phyloP scores from a whole-genome alignment of 2,888 invertebrate genomes.

The Melinaea menophilus region DNA sequence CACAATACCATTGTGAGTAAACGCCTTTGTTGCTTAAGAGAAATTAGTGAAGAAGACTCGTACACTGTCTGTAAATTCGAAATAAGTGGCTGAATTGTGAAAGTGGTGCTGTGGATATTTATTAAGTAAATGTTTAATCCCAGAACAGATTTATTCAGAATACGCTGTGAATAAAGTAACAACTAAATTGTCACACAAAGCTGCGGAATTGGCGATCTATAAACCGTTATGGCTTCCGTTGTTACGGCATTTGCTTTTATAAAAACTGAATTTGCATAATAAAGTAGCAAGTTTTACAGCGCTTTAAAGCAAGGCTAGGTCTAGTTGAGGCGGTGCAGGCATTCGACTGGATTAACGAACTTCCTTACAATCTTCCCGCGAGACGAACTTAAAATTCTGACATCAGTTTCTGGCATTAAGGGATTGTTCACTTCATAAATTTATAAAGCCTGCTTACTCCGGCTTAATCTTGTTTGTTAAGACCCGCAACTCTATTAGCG shows the following conservation, averaged over 20 bases:
- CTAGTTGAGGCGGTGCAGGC: conserved; percentile 35
- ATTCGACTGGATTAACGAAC: conserved; percentile 59
- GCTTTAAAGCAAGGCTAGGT: conserved; percentile 31
- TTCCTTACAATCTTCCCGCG: conserved; percentile 53
- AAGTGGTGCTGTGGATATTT: conserved; percentile 31
- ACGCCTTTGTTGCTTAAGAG: conserved; percentile 28
- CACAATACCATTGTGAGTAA: conserved; percentile 27
- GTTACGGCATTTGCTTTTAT: conserved; percentile 23
- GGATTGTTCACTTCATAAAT: conserved; percentile 57
- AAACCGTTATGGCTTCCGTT: conserved; percentile 29
- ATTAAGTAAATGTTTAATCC: conserved; percentile 30
- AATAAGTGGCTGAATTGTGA: conserved; percentile 29
- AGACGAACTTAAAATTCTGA: conserved; percentile 66
- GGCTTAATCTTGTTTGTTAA: conserved; percentile 68
- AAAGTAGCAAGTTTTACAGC: conserved; percentile 31
- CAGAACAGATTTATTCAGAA: conserved; percentile 29
- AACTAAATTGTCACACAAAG: conserved; percentile 28
- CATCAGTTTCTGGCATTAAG: conserved; percentile 65
- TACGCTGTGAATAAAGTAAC: conserved; percentile 24
- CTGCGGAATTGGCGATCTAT: conserved; percentile 28
- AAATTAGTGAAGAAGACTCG: conserved; percentile 30
- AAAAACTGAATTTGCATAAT: conserved; percentile 32
- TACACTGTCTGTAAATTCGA: conserved; percentile 28
- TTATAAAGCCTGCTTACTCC: conserved; percentile 57
- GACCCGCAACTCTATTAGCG: conserved; percentile 62